Evolutionary conservation across 2,888 invertebrate genomes (phyloP).

Genomic region (Troides helena): DNA sequence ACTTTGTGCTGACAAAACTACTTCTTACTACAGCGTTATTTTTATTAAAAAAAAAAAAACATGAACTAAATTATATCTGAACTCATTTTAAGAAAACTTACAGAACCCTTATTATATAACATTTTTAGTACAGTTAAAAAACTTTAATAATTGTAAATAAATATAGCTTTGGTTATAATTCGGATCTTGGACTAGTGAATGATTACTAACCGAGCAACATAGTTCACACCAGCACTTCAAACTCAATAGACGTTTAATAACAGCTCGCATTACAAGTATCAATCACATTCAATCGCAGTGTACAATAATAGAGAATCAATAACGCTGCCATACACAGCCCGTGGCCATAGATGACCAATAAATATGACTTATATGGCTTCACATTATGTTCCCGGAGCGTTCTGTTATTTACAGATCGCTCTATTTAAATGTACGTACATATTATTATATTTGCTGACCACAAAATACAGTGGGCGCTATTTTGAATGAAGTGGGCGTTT

Average conservation of each 20-base stretch:
- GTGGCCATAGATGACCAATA: constrained; percentile 37
- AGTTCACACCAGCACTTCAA: neutral
- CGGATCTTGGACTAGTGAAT: no score
- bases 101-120: no score
- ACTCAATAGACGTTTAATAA: constrained; percentile 2
- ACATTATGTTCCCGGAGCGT: constrained; percentile 27
- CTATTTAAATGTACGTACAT: constrained; percentile 17
- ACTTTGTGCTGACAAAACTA: no score
- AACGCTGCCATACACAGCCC: constrained; percentile 36
- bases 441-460: constrained; percentile 7
- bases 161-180: no score
- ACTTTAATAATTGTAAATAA: no score
- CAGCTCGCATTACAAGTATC: constrained; percentile 30
- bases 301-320: constrained; percentile 40
- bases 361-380: constrained; percentile 35
- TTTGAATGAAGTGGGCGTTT: constrained; percentile 3
- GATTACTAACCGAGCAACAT: no score
- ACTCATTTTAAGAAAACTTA: no score
- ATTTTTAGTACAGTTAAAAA: no score
- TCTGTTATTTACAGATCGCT: constrained; percentile 31
- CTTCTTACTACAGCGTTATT: no score
- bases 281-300: constrained; percentile 24
- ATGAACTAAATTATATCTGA: no score
- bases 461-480: constrained; percentile 6
- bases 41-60: no score